Evolutionary conservation across 1,140 invertebrate species (phyloP), one percentile per base, ranked within the genome.

Genomic region (Samia ricini): DNA sequence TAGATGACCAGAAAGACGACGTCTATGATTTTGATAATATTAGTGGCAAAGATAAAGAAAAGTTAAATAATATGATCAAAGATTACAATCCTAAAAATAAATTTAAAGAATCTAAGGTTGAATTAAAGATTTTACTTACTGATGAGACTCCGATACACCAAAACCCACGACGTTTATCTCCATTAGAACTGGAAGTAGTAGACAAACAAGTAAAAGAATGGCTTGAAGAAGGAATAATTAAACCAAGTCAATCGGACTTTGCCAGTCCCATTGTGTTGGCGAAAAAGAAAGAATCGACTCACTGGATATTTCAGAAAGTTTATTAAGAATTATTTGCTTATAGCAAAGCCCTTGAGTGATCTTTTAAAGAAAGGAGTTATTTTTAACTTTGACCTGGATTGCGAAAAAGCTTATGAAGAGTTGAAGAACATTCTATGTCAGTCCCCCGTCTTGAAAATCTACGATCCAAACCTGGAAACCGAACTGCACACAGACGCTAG

Each of bases 401-500:
- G 51, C 12, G 54, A 64, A 20, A 64, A 55, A 52, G 65, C 50
- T 21, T 20, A 20, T 21, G 19, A 51, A 48, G 48, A 64, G 20
- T 58, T 74, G 12, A 79, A 74, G 26, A 49, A 63, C 7, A 66
- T 55, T 26, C 68, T 75, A 48, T 62, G 51, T 50, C 57, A n/a
- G 55, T 61, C 50, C 59, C 84, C 83, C 8, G 68, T 89, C 6
- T 59, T 89, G 12, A 60, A 52, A 15, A 85, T 90, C 33, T 89
- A 74, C 56, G 66, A 85, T 61, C 76, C 73, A 6, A 56, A 69
- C 19, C 57, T 59, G 7, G 60, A 68, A 0, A 83, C 74, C 0
- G 78, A 88, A 57, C 51, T 87, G 20, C 81, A 89, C 57, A 87
- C 79, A 5, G 85, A 85, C 58, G 79, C 87, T n/a, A 73, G 74